These are phyloP conservation scores for Palythoa grandiflora DNA, from an alignment of 92 coral and sea anemone species.

Conservation along the genomic window DNA sequence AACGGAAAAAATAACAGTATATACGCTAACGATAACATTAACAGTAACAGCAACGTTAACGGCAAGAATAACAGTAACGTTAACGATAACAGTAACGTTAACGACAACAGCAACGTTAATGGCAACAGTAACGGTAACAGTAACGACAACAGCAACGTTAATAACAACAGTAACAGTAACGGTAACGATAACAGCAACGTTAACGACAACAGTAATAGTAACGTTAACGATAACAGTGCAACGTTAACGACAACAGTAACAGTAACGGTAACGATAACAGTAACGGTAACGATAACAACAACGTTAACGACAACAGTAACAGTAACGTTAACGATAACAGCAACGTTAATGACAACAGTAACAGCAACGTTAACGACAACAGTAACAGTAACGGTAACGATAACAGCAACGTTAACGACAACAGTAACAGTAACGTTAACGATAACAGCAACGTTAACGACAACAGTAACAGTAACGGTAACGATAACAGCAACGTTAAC, in stretches of 20 bases:
- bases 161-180: not conserved
- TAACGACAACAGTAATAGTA: not conserved
- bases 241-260: not conserved
- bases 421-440: too few relatives aligned
- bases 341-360: not conserved
- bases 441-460: too few relatives aligned
- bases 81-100: too few relatives aligned
- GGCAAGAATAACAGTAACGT: too few relatives aligned
- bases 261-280: not conserved
- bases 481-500: too few relatives aligned
- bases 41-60: not conserved
- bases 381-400: too few relatives aligned
- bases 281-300: not conserved
- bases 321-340: not conserved
- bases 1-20: not conserved
- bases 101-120: too few relatives aligned
- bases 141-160: too few relatives aligned
- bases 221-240: not conserved
- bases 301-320: not conserved
- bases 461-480: too few relatives aligned
- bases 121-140: too few relatives aligned
- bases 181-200: not conserved
- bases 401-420: too few relatives aligned
- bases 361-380: not conserved
- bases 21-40: not conserved